Evolutionary conservation across 2,113 vertebrate species (phyloP).

Genomic region (Semnopithecus entellus): DNA sequence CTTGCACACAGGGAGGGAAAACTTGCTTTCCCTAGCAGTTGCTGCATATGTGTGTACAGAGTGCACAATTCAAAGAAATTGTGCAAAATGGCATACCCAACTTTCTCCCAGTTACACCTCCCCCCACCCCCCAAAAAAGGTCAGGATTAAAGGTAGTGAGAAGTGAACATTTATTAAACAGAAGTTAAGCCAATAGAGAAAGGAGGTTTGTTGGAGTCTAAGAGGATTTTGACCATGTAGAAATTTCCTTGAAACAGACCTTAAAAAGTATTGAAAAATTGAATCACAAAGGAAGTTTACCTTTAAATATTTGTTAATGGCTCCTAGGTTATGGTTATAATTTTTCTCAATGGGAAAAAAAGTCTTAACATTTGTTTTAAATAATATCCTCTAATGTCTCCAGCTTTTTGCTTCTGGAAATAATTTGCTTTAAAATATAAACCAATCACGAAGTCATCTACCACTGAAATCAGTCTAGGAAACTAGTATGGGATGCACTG

Average conservation of each 20-base stretch:
- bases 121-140: background rate
- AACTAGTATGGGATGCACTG: background rate
- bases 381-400: background rate
- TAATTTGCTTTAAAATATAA: constrained; percentile 48
- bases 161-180: background rate
- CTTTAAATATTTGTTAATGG: background rate
- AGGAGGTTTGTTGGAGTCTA: background rate
- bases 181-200: background rate
- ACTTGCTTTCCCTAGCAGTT: background rate
- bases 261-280: constrained; percentile 2
- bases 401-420: constrained; percentile 15
- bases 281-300: background rate
- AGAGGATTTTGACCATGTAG: background rate
- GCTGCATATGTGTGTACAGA: too few species aligned
- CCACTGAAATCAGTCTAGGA: background rate
- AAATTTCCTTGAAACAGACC: background rate
- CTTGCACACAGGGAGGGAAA: background rate
- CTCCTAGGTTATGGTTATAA: background rate
- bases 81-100: background rate
- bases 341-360: constrained; percentile 21
- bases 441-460: background rate
- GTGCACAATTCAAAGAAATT: background rate
- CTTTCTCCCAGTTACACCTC: background rate
- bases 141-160: background rate
- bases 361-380: constrained; percentile 4